Evolutionary conservation across 2,113 vertebrate genomes (phyloP).

Genomic region (Coptodon rendalli): DNA sequence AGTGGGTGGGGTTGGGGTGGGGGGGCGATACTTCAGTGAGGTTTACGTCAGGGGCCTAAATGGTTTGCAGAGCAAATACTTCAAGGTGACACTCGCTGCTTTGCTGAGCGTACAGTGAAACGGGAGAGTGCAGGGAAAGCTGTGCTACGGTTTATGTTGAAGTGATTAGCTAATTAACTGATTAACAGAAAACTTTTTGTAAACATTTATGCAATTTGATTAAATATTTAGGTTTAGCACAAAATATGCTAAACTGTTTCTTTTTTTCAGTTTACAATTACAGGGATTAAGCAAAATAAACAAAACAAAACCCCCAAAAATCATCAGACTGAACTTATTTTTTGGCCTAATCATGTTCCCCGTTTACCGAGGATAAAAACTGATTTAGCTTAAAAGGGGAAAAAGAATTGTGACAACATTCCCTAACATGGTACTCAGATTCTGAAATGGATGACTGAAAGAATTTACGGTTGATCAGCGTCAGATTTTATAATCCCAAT

Average conservation of each 20-base stretch:
- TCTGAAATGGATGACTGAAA: neutral
- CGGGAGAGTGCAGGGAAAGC: neutral
- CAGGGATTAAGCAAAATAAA: neutral
- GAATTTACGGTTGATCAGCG: neutral
- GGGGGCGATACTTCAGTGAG: slow-evolving; percentile 8
- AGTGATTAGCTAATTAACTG: neutral
- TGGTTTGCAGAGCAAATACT: slow-evolving; percentile 43
- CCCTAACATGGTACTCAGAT: neutral
- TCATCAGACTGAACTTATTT: neutral
- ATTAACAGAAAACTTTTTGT: neutral
- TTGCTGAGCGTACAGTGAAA: neutral
- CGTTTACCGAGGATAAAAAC: neutral
- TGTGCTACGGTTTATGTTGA: neutral
- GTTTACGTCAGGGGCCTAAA: slow-evolving; percentile 54
- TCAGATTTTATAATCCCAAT: neutral
- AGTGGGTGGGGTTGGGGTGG: neutral
- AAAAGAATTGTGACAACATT: neutral
- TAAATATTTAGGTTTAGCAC: neutral
- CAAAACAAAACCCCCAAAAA: neutral
- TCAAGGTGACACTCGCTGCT: slow-evolving; percentile 30
- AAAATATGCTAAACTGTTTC: neutral
- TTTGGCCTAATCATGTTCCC: neutral
- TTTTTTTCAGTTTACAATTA: neutral
- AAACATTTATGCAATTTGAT: neutral
- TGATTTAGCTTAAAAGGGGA: neutral